Percentiles rank a stretch among this genome's conserved stretches.
Evolutionary conservation across 2,113 vertebrate species (phyloP).

Genomic region (Lonchura striata): DNA sequence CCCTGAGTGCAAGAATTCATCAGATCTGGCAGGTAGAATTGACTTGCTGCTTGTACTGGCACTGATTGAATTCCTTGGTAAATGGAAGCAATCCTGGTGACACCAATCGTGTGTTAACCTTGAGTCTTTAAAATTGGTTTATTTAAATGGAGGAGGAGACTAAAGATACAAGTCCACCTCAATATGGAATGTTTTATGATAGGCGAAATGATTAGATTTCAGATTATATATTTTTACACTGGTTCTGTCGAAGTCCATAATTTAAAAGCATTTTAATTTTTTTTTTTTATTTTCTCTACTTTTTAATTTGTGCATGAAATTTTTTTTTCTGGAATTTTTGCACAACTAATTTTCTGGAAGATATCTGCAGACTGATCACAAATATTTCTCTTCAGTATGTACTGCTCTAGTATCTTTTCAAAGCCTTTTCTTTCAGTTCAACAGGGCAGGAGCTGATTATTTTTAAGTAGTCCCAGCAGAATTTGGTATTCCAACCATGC

Average conservation of each 20-base stretch:
- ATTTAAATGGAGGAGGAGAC: neutral
- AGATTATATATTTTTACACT: neutral
- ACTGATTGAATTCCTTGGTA: neutral
- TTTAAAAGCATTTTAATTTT: neutral
- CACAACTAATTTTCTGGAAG: neutral
- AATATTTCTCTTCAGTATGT: neutral
- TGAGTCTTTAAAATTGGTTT: neutral
- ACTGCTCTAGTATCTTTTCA: neutral
- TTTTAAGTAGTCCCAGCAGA: neutral
- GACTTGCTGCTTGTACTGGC: neutral
- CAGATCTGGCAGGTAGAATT: neutral
- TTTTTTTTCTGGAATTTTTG: neutral
- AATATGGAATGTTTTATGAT: neutral
- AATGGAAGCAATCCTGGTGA: neutral
- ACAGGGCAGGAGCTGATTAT: neutral
- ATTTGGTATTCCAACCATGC: accelerated
- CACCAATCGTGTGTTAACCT: neutral
- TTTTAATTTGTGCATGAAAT: accelerated
- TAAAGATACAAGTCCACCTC: neutral
- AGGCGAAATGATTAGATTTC: neutral
- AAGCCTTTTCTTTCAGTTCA: neutral
- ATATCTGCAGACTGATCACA: neutral
- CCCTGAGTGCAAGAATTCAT: neutral
- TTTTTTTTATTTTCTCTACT: neutral
- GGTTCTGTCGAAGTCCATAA: neutral